Base-by-base conservation (phyloP, 2,113 vertebrate species). In the Pholis gunnellus region DNA sequence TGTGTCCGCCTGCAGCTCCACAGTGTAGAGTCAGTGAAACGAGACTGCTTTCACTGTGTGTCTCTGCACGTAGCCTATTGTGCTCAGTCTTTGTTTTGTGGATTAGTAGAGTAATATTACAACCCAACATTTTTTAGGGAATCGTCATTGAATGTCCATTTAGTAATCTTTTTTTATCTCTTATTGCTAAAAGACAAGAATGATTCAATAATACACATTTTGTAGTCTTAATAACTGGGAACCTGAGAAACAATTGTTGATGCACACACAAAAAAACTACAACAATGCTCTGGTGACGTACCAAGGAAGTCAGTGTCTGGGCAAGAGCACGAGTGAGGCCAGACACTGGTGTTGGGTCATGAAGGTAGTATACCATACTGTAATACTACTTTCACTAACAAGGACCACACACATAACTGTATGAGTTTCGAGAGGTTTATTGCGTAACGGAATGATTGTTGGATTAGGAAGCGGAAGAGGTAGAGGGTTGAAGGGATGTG, bases 21-120 rank as follows among this genome's bases (percentile, higher is more conserved):
- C 38, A 63, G 65, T 74, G 74, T 11, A 59, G 67, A 82, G 80
- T 54, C 76, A 81, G 72, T 46, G 34, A 75, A 79, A 75, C 4
- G 2, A 84, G 74, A 66, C 72, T 60, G 73, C 81, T 40, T 82
- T 65, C 72, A 40, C 31, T 31, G 31, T 69, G 56, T 40, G 80
- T 77, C 25, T 54, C 72, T 72, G 63, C 34, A 54, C 11, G 48
- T 29, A 71, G 66, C 42, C 64, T 68, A 27, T 0, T 74, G 75
- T 75, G 61, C 44, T 73, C 46, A 57, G 68, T 56, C 63, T 18
- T 75, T 15, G 50, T 85, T 77, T 74, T 52, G 38, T 46, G 63
- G 65, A 82, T 81, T 66, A 75, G 17, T 34, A 8, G 46, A 77
- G 59, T 31, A 64, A 72, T 64, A 44, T 66, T 61, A 69, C 38